Evolutionary conservation across 1,140 invertebrate genomes (phyloP).

Genomic region (Dreissena rostriformis): DNA sequence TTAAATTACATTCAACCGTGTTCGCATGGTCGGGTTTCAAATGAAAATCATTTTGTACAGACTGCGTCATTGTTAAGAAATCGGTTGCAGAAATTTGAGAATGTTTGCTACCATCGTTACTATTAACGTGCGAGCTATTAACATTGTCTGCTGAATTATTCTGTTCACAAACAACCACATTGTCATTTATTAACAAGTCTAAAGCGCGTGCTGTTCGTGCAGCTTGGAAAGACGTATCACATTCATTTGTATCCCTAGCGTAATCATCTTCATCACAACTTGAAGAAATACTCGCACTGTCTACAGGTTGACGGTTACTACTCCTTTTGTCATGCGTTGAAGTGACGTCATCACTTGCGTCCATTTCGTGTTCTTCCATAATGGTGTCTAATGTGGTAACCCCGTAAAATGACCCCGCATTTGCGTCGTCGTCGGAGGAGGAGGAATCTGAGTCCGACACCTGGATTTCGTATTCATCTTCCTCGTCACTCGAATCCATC

Average conservation of each 20-base stretch:
- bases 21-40: conserved; percentile 25
- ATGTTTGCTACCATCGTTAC: too few relatives aligned
- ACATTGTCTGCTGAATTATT: too few relatives aligned
- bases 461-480: conserved; percentile 42
- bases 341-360: conserved; percentile 5
- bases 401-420: conserved; percentile 59
- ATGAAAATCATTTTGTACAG: conserved; percentile 21
- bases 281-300: too few relatives aligned
- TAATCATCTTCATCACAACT: too few relatives aligned
- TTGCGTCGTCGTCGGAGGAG: conserved; percentile 61
- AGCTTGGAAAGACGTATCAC: too few relatives aligned
- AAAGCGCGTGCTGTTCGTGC: too few relatives aligned
- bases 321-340: background rate
- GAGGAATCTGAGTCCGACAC: conserved; percentile 58
- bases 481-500: conserved; percentile 38
- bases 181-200: too few relatives aligned
- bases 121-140: too few relatives aligned
- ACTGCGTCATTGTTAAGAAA: conserved; percentile 16
- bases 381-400: conserved; percentile 70
- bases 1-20: conserved; percentile 48
- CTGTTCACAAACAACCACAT: too few relatives aligned
- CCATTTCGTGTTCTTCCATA: conserved; percentile 73
- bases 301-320: too few relatives aligned
- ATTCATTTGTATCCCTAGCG: too few relatives aligned
- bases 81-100: too few relatives aligned